A percentile compares a stretch with the other conserved stretches of the same genome.
These are phyloP conservation scores for Escarpia spicata DNA, from an alignment of 2,888 invertebrate genomes.

Conservation along the genomic window DNA sequence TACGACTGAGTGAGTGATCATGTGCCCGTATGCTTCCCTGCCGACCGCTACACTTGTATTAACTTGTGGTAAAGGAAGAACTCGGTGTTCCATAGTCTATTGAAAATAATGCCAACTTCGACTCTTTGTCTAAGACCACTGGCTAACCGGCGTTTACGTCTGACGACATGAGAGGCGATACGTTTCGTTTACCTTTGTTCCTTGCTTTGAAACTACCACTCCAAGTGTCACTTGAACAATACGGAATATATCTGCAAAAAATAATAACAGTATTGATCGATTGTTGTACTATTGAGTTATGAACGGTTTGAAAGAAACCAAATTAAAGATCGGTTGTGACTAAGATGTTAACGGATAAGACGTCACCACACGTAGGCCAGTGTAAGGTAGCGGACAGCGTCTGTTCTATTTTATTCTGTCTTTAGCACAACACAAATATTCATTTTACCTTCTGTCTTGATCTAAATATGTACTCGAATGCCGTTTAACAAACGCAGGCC, in stretches of 20 bases:
- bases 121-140: neutral
- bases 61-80: too few species aligned
- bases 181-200: conserved; percentile 60
- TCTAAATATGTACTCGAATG: too few species aligned
- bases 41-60: too few species aligned
- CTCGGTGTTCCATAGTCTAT: too few species aligned
- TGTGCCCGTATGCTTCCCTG: too few species aligned
- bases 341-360: neutral
- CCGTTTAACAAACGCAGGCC: too few species aligned
- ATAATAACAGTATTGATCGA: conserved; percentile 25
- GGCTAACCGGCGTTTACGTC: neutral
- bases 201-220: conserved; percentile 78
- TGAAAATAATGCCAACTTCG: neutral
- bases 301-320: neutral
- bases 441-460: too few species aligned
- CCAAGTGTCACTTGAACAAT: conserved; percentile 96
- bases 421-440: too few species aligned
- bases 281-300: neutral
- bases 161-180: neutral
- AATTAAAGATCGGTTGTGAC: neutral
- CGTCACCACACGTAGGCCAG: neutral
- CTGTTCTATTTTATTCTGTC: too few species aligned
- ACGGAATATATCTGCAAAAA: conserved; percentile 77
- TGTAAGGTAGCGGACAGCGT: neutral
- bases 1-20: too few species aligned